phyloP scores from a whole-genome alignment of 2,888 invertebrate genomes.

The Ferrisia virgata region DNA sequence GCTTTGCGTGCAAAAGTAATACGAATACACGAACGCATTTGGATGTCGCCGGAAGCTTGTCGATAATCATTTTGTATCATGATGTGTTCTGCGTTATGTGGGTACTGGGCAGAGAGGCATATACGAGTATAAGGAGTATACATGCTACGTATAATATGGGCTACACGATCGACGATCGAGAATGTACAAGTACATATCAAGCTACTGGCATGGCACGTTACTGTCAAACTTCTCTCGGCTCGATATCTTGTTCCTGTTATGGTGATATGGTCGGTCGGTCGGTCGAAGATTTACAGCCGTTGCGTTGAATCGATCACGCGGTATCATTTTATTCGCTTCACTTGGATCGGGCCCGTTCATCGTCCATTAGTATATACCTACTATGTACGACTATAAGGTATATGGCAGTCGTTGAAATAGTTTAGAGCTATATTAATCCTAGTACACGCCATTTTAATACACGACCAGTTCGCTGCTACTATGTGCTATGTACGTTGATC shows the following conservation, averaged over 20 bases:
- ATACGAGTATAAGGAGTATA: no score
- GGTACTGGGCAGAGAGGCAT: neutral
- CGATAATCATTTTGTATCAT: neutral
- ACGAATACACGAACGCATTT: no score
- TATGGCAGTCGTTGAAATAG: neutral
- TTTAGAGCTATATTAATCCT: neutral
- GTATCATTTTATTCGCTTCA: constrained; percentile 2
- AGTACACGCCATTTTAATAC: neutral
- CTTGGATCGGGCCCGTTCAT: neutral
- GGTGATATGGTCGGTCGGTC: neutral
- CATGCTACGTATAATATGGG: no score
- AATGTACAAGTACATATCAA: neutral
- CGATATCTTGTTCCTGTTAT: constrained; percentile 14
- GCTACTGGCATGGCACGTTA: neutral
- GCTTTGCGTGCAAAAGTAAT: no score
- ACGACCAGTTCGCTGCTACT: neutral
- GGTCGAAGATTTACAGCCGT: neutral
- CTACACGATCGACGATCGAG: no score
- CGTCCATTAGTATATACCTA: no score
- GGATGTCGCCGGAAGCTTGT: neutral
- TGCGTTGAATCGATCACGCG: neutral
- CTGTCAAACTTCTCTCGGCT: neutral
- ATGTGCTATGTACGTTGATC: neutral
- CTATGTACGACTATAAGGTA: no score
- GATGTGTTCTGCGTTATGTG: neutral